Base-by-base conservation (phyloP, 1,140 invertebrate species). In the Temnothorax curvispinosus region DNA sequence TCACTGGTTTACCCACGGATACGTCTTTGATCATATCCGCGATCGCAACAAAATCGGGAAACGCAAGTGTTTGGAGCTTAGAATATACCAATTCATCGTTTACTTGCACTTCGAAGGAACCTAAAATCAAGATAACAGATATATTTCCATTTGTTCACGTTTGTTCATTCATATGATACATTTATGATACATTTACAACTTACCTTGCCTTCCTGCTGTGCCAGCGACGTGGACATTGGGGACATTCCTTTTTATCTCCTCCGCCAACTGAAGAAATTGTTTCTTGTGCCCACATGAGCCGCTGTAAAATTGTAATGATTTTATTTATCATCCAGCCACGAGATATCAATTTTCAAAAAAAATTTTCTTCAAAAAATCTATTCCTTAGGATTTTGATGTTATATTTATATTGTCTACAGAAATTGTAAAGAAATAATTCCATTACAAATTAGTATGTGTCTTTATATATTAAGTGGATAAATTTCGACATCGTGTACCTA, bases 81-180 rank as follows among this genome's bases (percentile, higher is more conserved):
- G 97, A 97, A 92, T 97, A 97, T 54, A 97, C 94, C 72, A 96
- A 92, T 86, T 95, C 95, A 58, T 96, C 95, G 93, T 97, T 97
- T 18, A 97, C 94, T 62, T 93, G 92, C 32, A 97, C 95, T 94
- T 97, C 97, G 95, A 97, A 97, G 3, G 97, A 96, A 77, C 96
- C 97, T 97, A 94, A 54, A 96, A 95, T 89, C 96, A 95, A 90
- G 5, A 88, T 88, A 90, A 94, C 27, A 85, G 8, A n/a, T 18
- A 9, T 60, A 21, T 3, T 60, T 44, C 21, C 15, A 35, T 18
- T 54, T 54, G 11, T 54, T n/a, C 1, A 6, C 9, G 11, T 2
- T 44, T 69, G 27, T 84, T 4, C 15, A 76, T 58, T 11, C 38
- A 21, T 15, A 35, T n/a, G n/a, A n/a, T n/a, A n/a, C n/a, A n/a